Base-by-base conservation (phyloP, 2,888 invertebrate genomes). In the Archaeoteleia sp. region DNA sequence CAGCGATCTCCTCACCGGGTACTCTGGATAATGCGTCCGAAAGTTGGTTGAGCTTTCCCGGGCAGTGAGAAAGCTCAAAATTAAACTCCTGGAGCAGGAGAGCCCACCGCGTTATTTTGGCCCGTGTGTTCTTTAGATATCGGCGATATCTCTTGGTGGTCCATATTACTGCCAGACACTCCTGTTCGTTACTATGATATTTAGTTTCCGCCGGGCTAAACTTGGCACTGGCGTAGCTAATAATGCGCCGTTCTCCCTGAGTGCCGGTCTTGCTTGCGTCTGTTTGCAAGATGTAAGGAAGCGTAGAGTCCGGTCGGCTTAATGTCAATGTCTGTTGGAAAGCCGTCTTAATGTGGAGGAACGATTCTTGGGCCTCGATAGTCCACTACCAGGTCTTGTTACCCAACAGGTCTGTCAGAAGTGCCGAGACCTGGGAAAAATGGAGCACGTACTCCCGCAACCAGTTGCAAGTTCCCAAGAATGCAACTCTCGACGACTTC, bases 391-490 rank as follows among this genome's bases (percentile, higher is more conserved):
- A 49, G 1, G 9, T 1, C 12, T 34, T 49, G 1, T 15, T 42
- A 0, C 10, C 10, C 0, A 67, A 20, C 0, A 62, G 17, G 9
- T 67, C 39, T 0, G 54, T 67, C 1, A 61, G 29, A 1, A 46
- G 53, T 5, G 55, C 49, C 0, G 23, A 10, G 5, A 34, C 3
- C 1, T 12, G 1, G 5, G 51, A 34, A 6, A 27, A 66, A 14
- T 27, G 6, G 0, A 42, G 51, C 1, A 67, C 13, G 30, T 55
- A 63, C 17, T 67, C 63, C 3, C 42, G 9, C 2, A 62, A 14
- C 70, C 66, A 73, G 30, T 61, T 66, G 42, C 73, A 72, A 0
- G 23, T 17, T 0, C 51, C 60, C 0, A 55, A 9, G 14, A 65
- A 67, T 34, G 46, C 12, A 65, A 20, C 1, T 54, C 12, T 14